Conservation (phyloP, 2,113 vertebrate species). For the Stigmatopora nigra region DNA sequence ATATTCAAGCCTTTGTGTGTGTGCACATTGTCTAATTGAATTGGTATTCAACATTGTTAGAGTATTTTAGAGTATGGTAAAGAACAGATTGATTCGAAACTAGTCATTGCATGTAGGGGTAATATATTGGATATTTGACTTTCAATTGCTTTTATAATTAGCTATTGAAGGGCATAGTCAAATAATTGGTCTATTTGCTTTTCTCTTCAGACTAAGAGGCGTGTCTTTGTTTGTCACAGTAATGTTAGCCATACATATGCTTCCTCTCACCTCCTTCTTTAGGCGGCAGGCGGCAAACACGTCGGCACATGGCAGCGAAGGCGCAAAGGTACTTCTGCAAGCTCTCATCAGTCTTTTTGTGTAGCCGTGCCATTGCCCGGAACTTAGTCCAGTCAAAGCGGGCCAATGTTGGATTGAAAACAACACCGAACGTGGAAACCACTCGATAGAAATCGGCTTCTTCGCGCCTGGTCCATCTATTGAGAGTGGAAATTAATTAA, state of each 20-base stretch:
- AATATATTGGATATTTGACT: too few relatives aligned
- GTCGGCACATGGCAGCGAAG: slow-evolving; percentile 93
- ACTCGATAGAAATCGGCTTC: slow-evolving; percentile 98
- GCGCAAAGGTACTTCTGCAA: slow-evolving; percentile 94
- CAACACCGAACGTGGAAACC: slow-evolving; percentile 95
- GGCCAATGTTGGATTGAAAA: slow-evolving; percentile 87
- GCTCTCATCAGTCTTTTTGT: slow-evolving; percentile 97
- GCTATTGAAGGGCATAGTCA: too few relatives aligned
- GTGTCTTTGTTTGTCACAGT: too few relatives aligned
- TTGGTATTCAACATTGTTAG: too few relatives aligned
- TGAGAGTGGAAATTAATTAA: neutral
- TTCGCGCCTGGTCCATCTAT: slow-evolving; percentile 94
- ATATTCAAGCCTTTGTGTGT: too few relatives aligned
- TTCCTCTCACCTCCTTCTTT: slow-evolving; percentile 81
- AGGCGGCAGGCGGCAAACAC: slow-evolving; percentile 89
- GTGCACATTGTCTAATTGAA: too few relatives aligned
- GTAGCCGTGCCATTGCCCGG: slow-evolving; percentile 91
- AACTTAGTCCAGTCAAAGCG: slow-evolving; percentile 98
- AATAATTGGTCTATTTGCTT: too few relatives aligned
- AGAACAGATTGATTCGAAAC: too few relatives aligned
- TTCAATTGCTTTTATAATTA: too few relatives aligned
- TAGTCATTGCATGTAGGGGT: too few relatives aligned
- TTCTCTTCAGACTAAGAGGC: too few relatives aligned
- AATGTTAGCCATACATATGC: neutral
- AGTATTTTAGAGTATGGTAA: too few relatives aligned